These are phyloP conservation scores for Pocillopora damicornis DNA, from an alignment of 64 coral and sea anemone species.

Conservation along the genomic window DNA sequence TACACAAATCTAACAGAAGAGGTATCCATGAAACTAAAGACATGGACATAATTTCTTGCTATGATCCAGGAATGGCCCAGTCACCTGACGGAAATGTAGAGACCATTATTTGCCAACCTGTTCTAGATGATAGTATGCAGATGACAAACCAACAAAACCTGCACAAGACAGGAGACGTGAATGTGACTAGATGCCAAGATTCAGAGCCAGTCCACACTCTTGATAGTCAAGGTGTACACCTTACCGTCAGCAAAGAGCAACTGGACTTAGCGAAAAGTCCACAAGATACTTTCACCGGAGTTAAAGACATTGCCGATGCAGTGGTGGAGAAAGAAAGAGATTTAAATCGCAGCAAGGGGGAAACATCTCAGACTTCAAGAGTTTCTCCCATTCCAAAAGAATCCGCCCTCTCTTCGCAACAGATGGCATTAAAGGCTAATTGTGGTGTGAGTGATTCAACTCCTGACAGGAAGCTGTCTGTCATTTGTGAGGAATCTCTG, in stretches of 20 bases:
- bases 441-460: not conserved
- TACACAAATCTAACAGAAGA: not conserved
- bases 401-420: not conserved
- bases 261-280: not conserved
- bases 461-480: not conserved
- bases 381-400: not conserved
- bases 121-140: not conserved
- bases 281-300: not conserved
- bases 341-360: not conserved
- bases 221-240: not conserved
- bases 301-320: not conserved
- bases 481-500: not conserved
- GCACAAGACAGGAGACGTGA: slow-evolving; percentile 16
- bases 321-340: no score
- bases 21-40: slow-evolving; percentile 2
- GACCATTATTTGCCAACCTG: slow-evolving; percentile 5
- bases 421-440: not conserved
- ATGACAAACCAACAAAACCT: slow-evolving; percentile 17
- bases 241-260: not conserved
- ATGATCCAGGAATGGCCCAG: slow-evolving; percentile 20
- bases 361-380: not conserved
- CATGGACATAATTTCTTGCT: slow-evolving; percentile 42
- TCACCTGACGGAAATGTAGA: slow-evolving; percentile 8
- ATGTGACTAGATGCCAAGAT: not conserved
- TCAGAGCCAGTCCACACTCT: not conserved